Base-by-base conservation (phyloP, 1,140 invertebrate genomes). In the Drosophila kanapiae region DNA sequence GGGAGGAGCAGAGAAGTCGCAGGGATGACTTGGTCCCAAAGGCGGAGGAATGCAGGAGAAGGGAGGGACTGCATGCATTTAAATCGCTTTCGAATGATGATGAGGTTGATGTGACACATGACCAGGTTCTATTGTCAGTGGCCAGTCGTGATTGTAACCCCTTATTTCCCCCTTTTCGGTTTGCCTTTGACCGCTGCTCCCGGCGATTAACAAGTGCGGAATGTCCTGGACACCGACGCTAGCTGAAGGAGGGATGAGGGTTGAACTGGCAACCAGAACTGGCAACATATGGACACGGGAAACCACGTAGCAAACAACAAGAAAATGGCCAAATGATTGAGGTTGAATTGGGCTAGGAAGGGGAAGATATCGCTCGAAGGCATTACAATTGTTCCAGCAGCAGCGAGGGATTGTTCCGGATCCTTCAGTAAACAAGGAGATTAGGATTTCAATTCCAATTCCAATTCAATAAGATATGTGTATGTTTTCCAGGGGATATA, bases 171-270 rank as follows among this genome's bases (percentile, higher is more conserved):
- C 38, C 29, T 29, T 59, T 29, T 33, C 38, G 62, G 62, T 43
- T 65, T 60, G 65, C 51, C 69, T 42, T 72, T 49, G 43, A 74
- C 47, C 68, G 53, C 70, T 72, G 68, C 70, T 74, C 31, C 68
- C 23, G 70, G 70, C 69, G 70, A 59, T 72, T 74, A 74, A 60
- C 70, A 72, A 74, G 70, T 74, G 70, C 56, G 37, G 68, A 72
- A 23, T 71, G 68, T 51, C 45, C 33, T 40, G 48, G 3, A 1
- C 6, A 9, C 23, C 13, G 33, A 48, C 6, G 35, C 38, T 31
- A 63, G 35, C 49, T 31, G 33, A 47, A n/a, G 16, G 27, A 11
- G 57, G 43, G 11, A 48, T 10, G 13, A 63, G 65, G 62, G 35
- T 56, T 56, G 51, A 8, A 38, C 14, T 35, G 23, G 27, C 23